Evolutionary conservation across 2,113 vertebrate species (phyloP).

Genomic region (Poicephalus meyeri): DNA sequence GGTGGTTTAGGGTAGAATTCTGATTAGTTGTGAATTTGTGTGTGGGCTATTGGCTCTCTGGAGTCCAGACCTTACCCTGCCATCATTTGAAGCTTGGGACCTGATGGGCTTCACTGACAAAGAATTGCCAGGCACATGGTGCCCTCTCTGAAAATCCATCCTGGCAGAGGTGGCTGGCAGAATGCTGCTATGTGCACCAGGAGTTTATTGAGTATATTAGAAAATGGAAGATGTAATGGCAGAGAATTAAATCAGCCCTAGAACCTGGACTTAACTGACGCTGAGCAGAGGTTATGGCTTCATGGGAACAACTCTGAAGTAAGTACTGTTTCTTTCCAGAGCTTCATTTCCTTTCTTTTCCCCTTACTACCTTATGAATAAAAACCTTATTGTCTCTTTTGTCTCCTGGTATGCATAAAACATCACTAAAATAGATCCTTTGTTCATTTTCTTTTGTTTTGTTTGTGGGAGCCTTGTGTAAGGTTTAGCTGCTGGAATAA

Average conservation of each 20-base stretch:
- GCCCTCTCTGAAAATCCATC: fast-evolving
- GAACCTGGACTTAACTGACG: background rate
- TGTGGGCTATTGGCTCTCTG: background rate
- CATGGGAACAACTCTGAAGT: background rate
- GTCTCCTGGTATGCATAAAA: conserved; percentile 42
- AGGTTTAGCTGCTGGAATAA: conserved; percentile 37
- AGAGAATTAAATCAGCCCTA: background rate
- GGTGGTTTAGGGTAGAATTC: background rate
- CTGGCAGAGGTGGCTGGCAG: background rate
- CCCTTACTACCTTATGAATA: conserved; percentile 36
- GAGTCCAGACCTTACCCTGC: background rate
- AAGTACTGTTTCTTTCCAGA: background rate
- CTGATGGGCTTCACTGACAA: background rate
- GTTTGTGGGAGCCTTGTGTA: conserved; percentile 26
- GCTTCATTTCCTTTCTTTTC: background rate
- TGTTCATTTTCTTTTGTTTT: conserved; percentile 34
- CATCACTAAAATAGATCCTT: conserved; percentile 9
- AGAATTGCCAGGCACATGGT: fast-evolving
- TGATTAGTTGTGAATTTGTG: background rate
- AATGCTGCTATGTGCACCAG: background rate
- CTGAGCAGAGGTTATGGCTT: background rate
- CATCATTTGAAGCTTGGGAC: background rate
- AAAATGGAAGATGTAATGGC: background rate
- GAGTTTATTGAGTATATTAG: background rate
- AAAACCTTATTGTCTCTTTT: conserved; percentile 34